Evolutionary conservation across 2,888 invertebrate genomes (phyloP).

Genomic region (Tachystola acroxantha): DNA sequence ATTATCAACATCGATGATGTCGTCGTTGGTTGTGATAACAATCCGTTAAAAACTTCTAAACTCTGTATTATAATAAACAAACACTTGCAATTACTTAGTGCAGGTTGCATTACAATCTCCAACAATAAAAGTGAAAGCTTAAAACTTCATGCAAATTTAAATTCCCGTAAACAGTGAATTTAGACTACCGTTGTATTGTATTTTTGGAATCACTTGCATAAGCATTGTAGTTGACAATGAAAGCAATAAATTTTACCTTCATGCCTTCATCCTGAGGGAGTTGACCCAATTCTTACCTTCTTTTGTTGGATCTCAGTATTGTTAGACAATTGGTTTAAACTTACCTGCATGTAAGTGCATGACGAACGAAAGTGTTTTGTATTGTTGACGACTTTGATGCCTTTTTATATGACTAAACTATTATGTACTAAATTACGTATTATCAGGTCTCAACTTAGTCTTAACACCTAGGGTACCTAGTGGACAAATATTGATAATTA

Average conservation of each 20-base stretch:
- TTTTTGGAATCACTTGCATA: conserved; percentile 37
- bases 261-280: conserved; percentile 23
- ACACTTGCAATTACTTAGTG: too few species aligned
- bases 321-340: conserved; percentile 33
- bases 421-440: too few species aligned
- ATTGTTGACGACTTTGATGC: too few species aligned
- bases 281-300: conserved; percentile 44
- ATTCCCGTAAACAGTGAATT: conserved; percentile 45
- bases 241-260: conserved; percentile 46
- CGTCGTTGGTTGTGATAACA: too few species aligned
- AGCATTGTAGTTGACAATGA: conserved; percentile 41
- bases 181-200: conserved; percentile 14
- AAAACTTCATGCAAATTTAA: conserved; percentile 53
- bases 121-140: conserved; percentile 69
- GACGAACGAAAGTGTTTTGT: not conserved
- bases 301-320: conserved; percentile 30
- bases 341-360: conserved; percentile 35
- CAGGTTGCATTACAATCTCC: conserved; percentile 28
- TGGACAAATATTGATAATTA: too few species aligned
- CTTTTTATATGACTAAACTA: too few species aligned
- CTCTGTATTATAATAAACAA: too few species aligned
- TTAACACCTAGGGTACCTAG: too few species aligned
- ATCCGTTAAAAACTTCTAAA: too few species aligned
- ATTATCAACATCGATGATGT: too few species aligned
- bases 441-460: too few species aligned